Base-by-base conservation (phyloP, 1,140 invertebrate genomes). In the Drosophila insularis region DNA sequence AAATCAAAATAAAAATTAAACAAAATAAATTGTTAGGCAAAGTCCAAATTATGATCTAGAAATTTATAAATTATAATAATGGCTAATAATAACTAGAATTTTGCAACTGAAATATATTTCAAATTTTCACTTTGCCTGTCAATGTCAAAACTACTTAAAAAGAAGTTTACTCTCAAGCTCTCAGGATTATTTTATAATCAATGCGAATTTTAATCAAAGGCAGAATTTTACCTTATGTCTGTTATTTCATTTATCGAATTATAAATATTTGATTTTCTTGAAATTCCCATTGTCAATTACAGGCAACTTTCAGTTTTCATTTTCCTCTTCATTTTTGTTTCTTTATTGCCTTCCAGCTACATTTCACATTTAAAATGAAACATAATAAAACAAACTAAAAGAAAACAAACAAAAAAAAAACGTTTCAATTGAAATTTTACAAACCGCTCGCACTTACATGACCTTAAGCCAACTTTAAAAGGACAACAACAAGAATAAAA, bases 331-430 rank as follows among this genome's bases (percentile, higher is more conserved):
- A 11, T 50, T 11, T 50, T 50, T n/a, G 40, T 43, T 50, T 50
- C n/a, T 67, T 74, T 37, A 4, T 37, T 37, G 35, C 35, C 78
- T 69, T 66, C 60, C 62, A 71, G 78, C 71, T 71, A 74, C 46
- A 63, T 80, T 80, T 80, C 78, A 80, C 43, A 74, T 80, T 78
- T 80, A 74, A 78, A 80, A 78, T 78, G 75, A 80, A 80, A 74
- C 74, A 80, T 71, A 73, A 69, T 69, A 59, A 59, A 14, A 35
- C 17, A 68, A 68, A 59, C 31, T n/a, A 69, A 54, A 27, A 61
- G 10, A 35, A 2, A 32, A 32, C 59, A 50, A 63, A 11, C 40
- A 11, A 54, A 17, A 35, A 10, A 58, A 67, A 62, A 69, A 53
- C 60, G 76, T 72, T 79, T 73, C 74, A 78, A 80, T 78, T 80